Evolutionary conservation across 30 jellyfish, hydroid and myxozoan species (phyloP).

Genomic region (Hydractinia echinata): DNA sequence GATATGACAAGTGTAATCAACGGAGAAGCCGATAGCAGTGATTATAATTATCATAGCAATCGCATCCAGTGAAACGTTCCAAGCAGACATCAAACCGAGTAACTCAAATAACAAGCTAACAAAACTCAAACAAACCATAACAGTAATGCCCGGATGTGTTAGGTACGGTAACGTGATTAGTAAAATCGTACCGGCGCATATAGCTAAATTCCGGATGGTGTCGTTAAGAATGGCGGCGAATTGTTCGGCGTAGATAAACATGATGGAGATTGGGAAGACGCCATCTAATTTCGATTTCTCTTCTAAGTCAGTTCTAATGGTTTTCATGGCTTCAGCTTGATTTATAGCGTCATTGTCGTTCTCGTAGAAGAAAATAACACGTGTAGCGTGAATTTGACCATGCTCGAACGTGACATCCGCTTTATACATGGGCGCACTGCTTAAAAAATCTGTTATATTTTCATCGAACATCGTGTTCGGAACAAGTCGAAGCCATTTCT

Average conservation of each 20-base stretch:
- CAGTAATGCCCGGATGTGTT: conserved; percentile 69
- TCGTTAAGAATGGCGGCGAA: conserved; percentile 62
- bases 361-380: conserved; percentile 2
- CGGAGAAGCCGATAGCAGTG: conserved; percentile 90
- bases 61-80: conserved; percentile 78
- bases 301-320: conserved; percentile 15
- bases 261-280: conserved; percentile 24
- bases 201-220: conserved; percentile 63
- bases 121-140: conserved; percentile 51
- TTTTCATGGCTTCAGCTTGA: conserved; percentile 35
- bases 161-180: conserved; percentile 68
- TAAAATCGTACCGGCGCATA: conserved; percentile 64
- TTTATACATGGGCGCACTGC: conserved; percentile 15
- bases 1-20: conserved; percentile 81
- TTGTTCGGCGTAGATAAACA: conserved; percentile 71
- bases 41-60: conserved; percentile 82
- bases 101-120: conserved; percentile 66
- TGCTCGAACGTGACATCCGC: conserved; percentile 6
- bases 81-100: conserved; percentile 67
- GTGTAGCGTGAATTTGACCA: conserved; percentile 14
- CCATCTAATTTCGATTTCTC: background rate
- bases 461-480: background rate
- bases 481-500: conserved; percentile 23
- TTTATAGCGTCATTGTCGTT: conserved; percentile 19
- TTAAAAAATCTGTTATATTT: conserved; percentile 3